phyloP scores from a whole-genome alignment of 1,140 invertebrate genomes.

The Rhopalosiphum padi region DNA sequence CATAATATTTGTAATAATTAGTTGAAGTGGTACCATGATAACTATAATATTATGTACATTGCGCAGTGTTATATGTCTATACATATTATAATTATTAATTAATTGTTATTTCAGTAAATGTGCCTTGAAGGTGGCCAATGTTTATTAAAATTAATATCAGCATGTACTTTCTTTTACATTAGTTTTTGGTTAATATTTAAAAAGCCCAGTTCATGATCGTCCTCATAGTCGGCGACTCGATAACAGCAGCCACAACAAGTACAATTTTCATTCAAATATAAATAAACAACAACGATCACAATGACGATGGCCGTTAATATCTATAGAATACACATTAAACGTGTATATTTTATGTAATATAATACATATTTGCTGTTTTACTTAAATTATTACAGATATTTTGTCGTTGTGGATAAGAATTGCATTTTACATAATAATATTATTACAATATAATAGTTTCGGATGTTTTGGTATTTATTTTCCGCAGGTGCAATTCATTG shows the following conservation, averaged over 20 bases:
- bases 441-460: not conserved
- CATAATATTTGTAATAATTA: not conserved
- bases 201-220: not conserved
- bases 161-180: not conserved
- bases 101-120: not conserved
- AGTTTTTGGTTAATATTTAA: not conserved
- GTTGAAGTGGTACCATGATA: not conserved
- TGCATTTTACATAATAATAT: too few relatives aligned
- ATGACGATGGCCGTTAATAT: not conserved
- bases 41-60: not conserved
- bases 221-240: not conserved
- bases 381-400: too few relatives aligned
- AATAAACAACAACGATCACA: not conserved
- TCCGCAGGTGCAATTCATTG: not conserved
- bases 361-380: too few relatives aligned
- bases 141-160: not conserved
- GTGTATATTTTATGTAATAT: too few relatives aligned
- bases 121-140: not conserved
- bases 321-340: not conserved
- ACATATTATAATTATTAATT: not conserved
- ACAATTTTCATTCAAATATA: not conserved
- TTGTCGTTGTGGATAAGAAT: too few relatives aligned
- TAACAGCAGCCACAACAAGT: not conserved
- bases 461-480: not conserved
- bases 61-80: too few relatives aligned